A percentile compares a stretch with the other conserved stretches of the same genome.
phyloP scores from a whole-genome alignment of 2,113 vertebrate genomes.

The Notiomystis cincta region DNA sequence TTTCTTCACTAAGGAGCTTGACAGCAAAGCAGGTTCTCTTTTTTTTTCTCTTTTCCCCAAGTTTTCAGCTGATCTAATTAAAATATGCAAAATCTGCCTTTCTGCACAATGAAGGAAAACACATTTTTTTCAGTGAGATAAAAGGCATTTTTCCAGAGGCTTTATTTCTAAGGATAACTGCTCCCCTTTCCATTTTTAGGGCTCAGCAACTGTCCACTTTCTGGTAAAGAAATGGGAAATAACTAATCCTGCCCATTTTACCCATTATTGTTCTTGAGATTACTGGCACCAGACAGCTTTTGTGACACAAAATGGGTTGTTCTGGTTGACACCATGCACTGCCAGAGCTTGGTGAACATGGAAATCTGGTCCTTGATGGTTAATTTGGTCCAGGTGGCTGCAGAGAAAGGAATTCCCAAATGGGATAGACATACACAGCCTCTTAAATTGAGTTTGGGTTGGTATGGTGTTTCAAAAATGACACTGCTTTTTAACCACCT shows the following conservation, averaged over 20 bases:
- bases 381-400: neutral
- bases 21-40: conserved; percentile 30
- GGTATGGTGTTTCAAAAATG: neutral
- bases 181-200: neutral
- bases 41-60: conserved; percentile 33
- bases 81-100: conserved; percentile 48
- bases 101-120: neutral
- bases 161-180: neutral
- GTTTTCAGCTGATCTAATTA: conserved; percentile 53
- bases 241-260: neutral
- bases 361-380: neutral
- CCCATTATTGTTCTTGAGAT: neutral
- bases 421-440: fast-evolving
- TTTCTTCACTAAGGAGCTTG: conserved; percentile 45
- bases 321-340: neutral
- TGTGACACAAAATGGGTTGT: neutral
- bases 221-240: neutral
- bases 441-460: neutral
- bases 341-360: neutral
- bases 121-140: neutral
- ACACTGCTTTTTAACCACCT: neutral
- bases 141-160: conserved; percentile 27
- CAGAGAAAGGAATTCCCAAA: neutral
- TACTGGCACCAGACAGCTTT: neutral
- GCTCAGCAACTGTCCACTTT: neutral